Conservation (phyloP, 1,140 invertebrate genomes). For the Drosophila paulistorum region DNA sequence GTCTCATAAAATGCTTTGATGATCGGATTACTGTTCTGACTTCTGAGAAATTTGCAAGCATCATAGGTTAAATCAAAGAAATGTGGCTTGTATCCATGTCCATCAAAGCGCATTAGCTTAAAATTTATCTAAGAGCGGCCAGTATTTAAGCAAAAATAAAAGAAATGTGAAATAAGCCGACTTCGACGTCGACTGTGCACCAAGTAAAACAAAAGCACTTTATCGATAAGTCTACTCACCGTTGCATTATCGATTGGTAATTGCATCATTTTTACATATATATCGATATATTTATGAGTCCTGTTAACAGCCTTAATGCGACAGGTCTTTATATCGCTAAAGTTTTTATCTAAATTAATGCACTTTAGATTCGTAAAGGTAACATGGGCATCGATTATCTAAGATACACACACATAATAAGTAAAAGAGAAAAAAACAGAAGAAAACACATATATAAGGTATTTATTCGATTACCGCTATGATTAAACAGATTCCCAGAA, state of each 20-base stretch:
- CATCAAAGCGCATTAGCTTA: constrained; percentile 11
- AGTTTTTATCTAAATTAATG: background rate
- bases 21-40: background rate
- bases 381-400: constrained; percentile 11
- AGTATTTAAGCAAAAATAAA: too few species aligned
- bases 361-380: constrained; percentile 37
- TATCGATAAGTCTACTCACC: background rate
- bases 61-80: constrained; percentile 12
- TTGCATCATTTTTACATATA: background rate
- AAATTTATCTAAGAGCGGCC: background rate
- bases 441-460: background rate
- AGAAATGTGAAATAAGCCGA: too few species aligned
- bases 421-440: background rate
- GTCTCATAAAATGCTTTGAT: constrained; percentile 7
- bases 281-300: constrained; percentile 28
- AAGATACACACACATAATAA: background rate
- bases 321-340: background rate
- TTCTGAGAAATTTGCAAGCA: background rate
- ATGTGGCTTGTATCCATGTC: constrained; percentile 13
- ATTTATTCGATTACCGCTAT: background rate
- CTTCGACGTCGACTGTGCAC: too few species aligned
- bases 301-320: constrained; percentile 32
- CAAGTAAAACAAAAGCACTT: too few species aligned
- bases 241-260: constrained; percentile 18
- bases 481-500: constrained; percentile 1